phyloP scores from a whole-genome alignment of 2,797 vertebrate genomes.

The Spea hammondii region DNA sequence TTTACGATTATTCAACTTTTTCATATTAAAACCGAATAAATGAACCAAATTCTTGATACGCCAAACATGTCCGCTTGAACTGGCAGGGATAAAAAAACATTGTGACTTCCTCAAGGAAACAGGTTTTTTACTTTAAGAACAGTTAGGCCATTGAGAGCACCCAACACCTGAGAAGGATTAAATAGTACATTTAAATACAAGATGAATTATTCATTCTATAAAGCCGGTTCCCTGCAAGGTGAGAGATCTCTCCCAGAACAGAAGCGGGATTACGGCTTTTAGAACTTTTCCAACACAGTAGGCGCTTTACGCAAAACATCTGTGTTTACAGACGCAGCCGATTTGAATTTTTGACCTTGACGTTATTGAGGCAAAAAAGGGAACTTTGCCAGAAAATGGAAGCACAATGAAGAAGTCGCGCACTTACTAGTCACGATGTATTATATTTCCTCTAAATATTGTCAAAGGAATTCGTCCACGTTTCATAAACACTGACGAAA shows the following conservation, averaged over 20 bases:
- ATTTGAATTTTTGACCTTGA: slow-evolving; percentile 48
- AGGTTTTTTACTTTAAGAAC: not conserved
- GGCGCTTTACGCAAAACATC: slow-evolving; percentile 28
- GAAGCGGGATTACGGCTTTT: not conserved
- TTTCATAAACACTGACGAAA: too few relatives aligned
- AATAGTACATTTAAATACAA: slow-evolving; percentile 43
- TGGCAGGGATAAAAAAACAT: not conserved
- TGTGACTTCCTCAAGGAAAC: slow-evolving; percentile 44
- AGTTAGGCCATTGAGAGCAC: slow-evolving; percentile 41
- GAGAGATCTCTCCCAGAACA: slow-evolving; percentile 36
- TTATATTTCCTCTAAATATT: slow-evolving; percentile 43
- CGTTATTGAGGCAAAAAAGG: slow-evolving; percentile 20
- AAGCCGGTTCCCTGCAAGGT: slow-evolving; percentile 34
- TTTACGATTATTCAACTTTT: too few relatives aligned
- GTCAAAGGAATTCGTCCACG: too few relatives aligned
- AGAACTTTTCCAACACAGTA: slow-evolving; percentile 22
- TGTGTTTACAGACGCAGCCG: slow-evolving; percentile 30
- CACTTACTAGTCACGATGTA: slow-evolving; percentile 14
- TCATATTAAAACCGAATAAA: too few relatives aligned
- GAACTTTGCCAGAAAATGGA: slow-evolving; percentile 30
- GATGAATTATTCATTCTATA: slow-evolving; percentile 55
- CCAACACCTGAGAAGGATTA: slow-evolving; percentile 52
- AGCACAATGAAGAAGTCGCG: slow-evolving; percentile 36
- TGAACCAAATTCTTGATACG: too few relatives aligned
- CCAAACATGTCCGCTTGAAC: too few relatives aligned